Conservation (phyloP, 1,140 invertebrate genomes). For the Maconellicoccus hirsutus region DNA sequence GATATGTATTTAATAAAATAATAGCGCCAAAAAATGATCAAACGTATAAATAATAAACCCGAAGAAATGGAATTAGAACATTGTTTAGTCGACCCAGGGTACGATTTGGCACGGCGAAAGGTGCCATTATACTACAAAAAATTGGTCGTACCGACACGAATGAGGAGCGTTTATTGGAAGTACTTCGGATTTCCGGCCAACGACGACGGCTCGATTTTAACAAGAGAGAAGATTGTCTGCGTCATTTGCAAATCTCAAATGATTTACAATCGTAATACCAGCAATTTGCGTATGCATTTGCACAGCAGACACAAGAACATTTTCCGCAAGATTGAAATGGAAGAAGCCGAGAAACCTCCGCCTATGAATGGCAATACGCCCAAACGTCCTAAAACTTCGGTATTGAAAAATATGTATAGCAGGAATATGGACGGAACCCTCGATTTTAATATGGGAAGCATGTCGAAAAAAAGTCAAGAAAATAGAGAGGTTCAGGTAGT, state of each 20-base stretch:
- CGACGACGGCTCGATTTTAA: slow-evolving; percentile 46
- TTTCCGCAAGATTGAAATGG: not conserved
- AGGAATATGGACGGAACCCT: not conserved
- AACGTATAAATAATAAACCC: not conserved
- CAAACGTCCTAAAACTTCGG: not conserved
- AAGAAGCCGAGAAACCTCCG: not conserved
- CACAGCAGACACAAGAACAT: slow-evolving; percentile 44
- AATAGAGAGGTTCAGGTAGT: not conserved
- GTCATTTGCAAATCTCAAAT: slow-evolving; percentile 48
- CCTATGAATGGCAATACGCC: not conserved
- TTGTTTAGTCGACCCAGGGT: not conserved
- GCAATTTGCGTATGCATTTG: slow-evolving; percentile 48
- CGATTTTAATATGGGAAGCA: not conserved
- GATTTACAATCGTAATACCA: slow-evolving; percentile 50
- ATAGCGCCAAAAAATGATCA: not conserved
- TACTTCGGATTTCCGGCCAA: slow-evolving; percentile 52
- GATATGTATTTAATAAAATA: not conserved
- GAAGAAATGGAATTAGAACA: not conserved
- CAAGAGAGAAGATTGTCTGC: slow-evolving; percentile 50
- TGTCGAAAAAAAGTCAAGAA: not conserved
- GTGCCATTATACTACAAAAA: slow-evolving; percentile 35
- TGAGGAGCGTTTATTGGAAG: slow-evolving; percentile 53
- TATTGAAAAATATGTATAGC: not conserved
- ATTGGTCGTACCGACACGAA: slow-evolving; percentile 43
- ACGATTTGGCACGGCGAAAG: not conserved